Percentiles rank a stretch among this genome's conserved stretches.
Evolutionary conservation across 2,888 invertebrate species (phyloP).

Genomic region (Agrypnus murinus): DNA sequence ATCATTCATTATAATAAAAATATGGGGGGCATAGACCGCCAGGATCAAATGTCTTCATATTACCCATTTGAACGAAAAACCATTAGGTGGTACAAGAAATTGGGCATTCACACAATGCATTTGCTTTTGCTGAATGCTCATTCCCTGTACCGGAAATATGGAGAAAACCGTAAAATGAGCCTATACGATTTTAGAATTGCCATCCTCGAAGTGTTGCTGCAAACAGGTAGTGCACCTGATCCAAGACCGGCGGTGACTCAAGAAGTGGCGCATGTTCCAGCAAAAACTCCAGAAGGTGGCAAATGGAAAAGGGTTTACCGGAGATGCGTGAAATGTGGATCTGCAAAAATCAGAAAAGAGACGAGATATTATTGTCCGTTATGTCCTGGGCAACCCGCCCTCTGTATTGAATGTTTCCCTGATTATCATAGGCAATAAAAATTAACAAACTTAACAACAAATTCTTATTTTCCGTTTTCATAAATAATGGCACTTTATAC

Average conservation of each 20-base stretch:
- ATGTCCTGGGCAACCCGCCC: slow-evolving; percentile 30
- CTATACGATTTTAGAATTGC: slow-evolving; percentile 18
- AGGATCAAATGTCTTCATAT: slow-evolving; percentile 55
- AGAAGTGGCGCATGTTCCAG: neutral
- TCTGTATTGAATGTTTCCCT: slow-evolving; percentile 27
- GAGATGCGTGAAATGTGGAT: slow-evolving; percentile 18
- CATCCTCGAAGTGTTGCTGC: slow-evolving; percentile 8
- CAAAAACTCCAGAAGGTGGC: neutral
- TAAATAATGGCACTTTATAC: too few species aligned
- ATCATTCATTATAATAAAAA: slow-evolving; percentile 52
- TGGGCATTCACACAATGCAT: slow-evolving; percentile 18
- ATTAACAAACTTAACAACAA: too few species aligned
- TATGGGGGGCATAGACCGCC: too few species aligned
- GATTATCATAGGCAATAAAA: too few species aligned
- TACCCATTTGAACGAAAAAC: slow-evolving; percentile 51
- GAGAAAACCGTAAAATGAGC: neutral
- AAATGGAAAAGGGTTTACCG: slow-evolving; percentile 25
- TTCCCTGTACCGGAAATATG: slow-evolving; percentile 17
- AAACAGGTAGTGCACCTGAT: neutral
- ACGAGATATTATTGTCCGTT: slow-evolving; percentile 24
- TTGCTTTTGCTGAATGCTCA: slow-evolving; percentile 10
- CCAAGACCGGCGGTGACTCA: neutral
- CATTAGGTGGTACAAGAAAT: slow-evolving; percentile 52
- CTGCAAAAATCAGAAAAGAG: slow-evolving; percentile 25
- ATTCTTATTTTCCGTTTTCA: too few species aligned